Evolutionary conservation across 2,888 invertebrate species (phyloP), one percentile per base, ranked within the genome.

Genomic region (Lasioglossum calceatum): DNA sequence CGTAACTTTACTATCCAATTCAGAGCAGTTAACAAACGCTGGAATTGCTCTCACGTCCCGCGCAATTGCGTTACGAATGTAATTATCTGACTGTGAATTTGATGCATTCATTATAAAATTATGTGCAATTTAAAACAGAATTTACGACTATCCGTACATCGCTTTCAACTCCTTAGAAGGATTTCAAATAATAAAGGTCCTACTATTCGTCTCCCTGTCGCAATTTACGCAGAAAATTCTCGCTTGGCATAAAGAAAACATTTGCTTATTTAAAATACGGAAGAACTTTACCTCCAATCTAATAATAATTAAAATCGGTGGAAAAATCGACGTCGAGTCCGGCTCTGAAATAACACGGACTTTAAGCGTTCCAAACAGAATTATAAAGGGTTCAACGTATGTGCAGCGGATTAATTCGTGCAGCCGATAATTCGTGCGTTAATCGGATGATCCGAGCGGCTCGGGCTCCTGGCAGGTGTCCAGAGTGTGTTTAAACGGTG

Each of bases 401-500:
- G 64, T 19, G 64, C 27, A 27, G 5, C 14, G 27, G 61, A 61
- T 61, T 61, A 61, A 32, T 61, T 61, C 64, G 64, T 16, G 27
- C 64, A n/a, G 64, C 64, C 27, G 64, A 64, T 32, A 64, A 32
- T 64, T 19, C 64, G 19, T 1, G n/a, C 58, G 58, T 58, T 64
- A 32, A 64, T 64, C 64, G 64, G 19, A 64, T 64, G 64, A 64
- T 64, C 32, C 64, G 32, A 32, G 64, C 32, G 32, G 32, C 64
- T 36, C 70, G 70, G 19, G n/a, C 64, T 64, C 42, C 77, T 16
- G 32, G 64, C 83, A 32, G 70, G 27, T 79, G 79, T 81, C 16
- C 78, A 14, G 54, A 74, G 78, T 80, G 81, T 12, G 23, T 89
- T 89, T 87, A 54, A 27, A 81, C 71, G 27, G n/a, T 58, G 58